Evolutionary conservation across 2,113 vertebrate species (phyloP), one percentile per base, ranked within the genome.

Genomic region (Ophthalmolycus amberensis): DNA sequence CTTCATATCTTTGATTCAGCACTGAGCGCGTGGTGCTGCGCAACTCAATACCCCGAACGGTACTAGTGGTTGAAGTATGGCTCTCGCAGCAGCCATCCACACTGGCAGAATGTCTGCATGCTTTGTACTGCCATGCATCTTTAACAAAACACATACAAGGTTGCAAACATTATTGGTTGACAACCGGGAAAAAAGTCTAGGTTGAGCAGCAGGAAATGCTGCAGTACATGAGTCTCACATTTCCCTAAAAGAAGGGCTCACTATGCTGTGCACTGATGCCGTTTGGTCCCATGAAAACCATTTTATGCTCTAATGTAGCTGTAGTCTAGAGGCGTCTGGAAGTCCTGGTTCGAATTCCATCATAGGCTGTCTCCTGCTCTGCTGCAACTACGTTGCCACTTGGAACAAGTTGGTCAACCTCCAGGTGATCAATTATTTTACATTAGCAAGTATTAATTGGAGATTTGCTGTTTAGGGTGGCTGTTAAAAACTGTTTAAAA

Each of bases 61-160:
- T 74, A 67, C 79, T 83, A 22, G 25, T 37, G 73, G 74, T 86
- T 82, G 37, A 85, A 76, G 80, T 91, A 83, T 50, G 64, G 71
- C 71, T 86, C 75, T 82, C 74, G 77, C 80, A 44, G 71, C 78
- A 75, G 68, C 79, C 69, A 74, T 83, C 64, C 69, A 64, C 84
- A 75, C 80, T 69, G 80, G 48, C 80, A 82, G 56, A 84, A 77
- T 60, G 56, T 79, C 52, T 79, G 29, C 29, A 59, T 59, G 22
- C 40, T 58, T 63, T 86, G 72, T 71, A 46, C 75, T 74, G 66
- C 65, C 75, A 79, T 87, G 85, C 83, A 90, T 89, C 87, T 90
- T 89, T 84, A 80, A 89, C 84, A 81, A 70, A 90, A 66, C 48
- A 73, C 60, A 59, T 32, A 32, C 46, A 77, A 68, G 83, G 63